phyloP scores from a whole-genome alignment of 2,888 invertebrate genomes.

The Scaeva pyrastri region DNA sequence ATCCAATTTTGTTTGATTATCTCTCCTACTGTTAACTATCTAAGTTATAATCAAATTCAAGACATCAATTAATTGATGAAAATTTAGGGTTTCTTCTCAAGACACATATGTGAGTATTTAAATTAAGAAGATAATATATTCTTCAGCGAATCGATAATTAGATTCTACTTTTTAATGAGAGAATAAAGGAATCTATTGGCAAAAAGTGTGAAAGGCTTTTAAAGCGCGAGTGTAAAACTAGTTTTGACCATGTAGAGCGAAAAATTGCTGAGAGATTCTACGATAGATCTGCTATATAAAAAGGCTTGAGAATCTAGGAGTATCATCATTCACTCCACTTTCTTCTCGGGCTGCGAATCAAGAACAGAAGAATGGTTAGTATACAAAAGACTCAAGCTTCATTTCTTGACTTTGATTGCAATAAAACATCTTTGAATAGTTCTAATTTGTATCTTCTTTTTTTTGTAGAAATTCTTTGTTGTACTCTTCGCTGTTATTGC shows the following conservation, averaged over 20 bases:
- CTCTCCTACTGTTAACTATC: neutral
- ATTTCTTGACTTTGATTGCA: neutral
- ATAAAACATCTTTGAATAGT: no score
- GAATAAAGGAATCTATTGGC: slow-evolving; percentile 34
- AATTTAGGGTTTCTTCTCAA: slow-evolving; percentile 21
- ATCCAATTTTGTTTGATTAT: neutral
- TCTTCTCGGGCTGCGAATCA: slow-evolving; percentile 53
- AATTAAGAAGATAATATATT: slow-evolving; percentile 50
- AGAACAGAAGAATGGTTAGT: slow-evolving; percentile 67
- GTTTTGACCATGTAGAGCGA: neutral
- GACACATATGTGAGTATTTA: slow-evolving; percentile 26
- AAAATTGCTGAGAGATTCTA: slow-evolving; percentile 11
- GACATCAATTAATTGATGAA: slow-evolving; percentile 7
- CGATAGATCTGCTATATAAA: slow-evolving; percentile 53
- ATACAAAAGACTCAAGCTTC: slow-evolving; percentile 34
- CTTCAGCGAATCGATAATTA: neutral
- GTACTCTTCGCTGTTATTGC: slow-evolving; percentile 81
- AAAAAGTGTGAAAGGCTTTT: slow-evolving; percentile 52
- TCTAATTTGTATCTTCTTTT: neutral
- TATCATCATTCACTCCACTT: slow-evolving; percentile 66
- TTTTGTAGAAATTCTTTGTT: slow-evolving; percentile 80
- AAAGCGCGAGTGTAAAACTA: slow-evolving; percentile 20
- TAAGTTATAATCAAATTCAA: slow-evolving; percentile 1
- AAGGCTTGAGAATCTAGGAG: slow-evolving; percentile 47
- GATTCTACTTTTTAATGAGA: no score